phyloP scores from a whole-genome alignment of 2,113 vertebrate genomes.

The Ageneiosus marmoratus region DNA sequence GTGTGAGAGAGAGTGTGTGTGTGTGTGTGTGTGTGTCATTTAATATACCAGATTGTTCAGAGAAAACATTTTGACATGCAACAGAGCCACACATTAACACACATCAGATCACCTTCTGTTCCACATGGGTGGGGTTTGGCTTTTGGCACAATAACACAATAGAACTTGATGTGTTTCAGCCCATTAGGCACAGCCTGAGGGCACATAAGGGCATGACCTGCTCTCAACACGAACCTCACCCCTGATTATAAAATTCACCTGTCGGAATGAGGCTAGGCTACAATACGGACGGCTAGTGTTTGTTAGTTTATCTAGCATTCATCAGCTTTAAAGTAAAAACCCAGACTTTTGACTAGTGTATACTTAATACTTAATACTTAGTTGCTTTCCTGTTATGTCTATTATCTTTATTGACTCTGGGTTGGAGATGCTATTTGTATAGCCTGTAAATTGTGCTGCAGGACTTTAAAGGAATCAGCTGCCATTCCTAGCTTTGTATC shows the following conservation, averaged over 20 bases:
- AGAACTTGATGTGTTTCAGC: conserved; percentile 28
- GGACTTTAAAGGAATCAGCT: conserved; percentile 35
- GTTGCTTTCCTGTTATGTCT: conserved; percentile 28
- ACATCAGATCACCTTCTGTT: conserved; percentile 17
- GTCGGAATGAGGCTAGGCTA: conserved; percentile 26
- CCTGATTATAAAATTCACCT: conserved; percentile 22
- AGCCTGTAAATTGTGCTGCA: conserved; percentile 39
- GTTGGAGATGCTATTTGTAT: conserved; percentile 38
- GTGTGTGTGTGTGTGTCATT: conserved; percentile 8
- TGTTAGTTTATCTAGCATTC: conserved; percentile 35
- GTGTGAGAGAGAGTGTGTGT: background rate
- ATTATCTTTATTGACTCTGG: conserved; percentile 42
- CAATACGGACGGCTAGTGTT: conserved; percentile 26
- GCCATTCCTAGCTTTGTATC: conserved; percentile 39
- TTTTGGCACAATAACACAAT: conserved; percentile 36
- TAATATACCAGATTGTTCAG: conserved; percentile 26
- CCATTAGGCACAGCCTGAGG: conserved; percentile 32
- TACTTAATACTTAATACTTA: conserved; percentile 16
- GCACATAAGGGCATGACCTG: conserved; percentile 28
- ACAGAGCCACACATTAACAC: conserved; percentile 22
- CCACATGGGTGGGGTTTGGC: conserved; percentile 34
- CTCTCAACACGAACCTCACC: conserved; percentile 9
- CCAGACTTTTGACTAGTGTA: conserved; percentile 14
- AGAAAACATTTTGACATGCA: conserved; percentile 5
- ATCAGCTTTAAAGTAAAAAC: conserved; percentile 8